Evolutionary conservation across 2,888 invertebrate species (phyloP).

Genomic region (Boloria selene): DNA sequence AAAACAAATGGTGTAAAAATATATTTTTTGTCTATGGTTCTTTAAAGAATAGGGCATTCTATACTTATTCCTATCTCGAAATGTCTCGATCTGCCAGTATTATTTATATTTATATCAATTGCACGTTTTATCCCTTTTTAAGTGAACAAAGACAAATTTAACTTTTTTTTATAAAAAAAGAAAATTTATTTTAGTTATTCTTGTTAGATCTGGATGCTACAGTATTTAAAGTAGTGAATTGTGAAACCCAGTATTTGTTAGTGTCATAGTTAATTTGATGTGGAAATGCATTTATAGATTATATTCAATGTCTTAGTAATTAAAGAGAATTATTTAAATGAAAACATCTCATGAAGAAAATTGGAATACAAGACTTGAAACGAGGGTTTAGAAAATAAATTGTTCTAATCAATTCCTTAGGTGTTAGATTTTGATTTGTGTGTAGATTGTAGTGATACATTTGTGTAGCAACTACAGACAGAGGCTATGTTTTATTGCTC

Average conservation of each 20-base stretch:
- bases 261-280: conserved; percentile 19
- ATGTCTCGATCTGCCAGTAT: conserved; percentile 9
- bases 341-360: background rate
- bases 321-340: conserved; percentile 1
- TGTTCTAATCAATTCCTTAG: background rate
- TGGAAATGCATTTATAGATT: conserved; percentile 24
- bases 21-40: too few species aligned
- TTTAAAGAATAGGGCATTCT: too few species aligned
- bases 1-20: background rate
- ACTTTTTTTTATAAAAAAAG: too few species aligned
- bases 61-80: background rate
- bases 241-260: conserved; percentile 21
- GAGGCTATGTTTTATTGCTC: conserved; percentile 29
- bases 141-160: too few species aligned
- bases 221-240: conserved; percentile 13
- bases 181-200: too few species aligned
- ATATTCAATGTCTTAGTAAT: background rate
- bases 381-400: conserved; percentile 11
- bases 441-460: conserved; percentile 3
- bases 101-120: background rate
- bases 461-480: conserved; percentile 2
- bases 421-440: conserved; percentile 8
- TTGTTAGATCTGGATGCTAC: background rate
- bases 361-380: conserved; percentile 6
- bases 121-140: background rate